Evolutionary conservation across 2,113 vertebrate genomes (phyloP).

Genomic region (Ancistrus triradiatus): DNA sequence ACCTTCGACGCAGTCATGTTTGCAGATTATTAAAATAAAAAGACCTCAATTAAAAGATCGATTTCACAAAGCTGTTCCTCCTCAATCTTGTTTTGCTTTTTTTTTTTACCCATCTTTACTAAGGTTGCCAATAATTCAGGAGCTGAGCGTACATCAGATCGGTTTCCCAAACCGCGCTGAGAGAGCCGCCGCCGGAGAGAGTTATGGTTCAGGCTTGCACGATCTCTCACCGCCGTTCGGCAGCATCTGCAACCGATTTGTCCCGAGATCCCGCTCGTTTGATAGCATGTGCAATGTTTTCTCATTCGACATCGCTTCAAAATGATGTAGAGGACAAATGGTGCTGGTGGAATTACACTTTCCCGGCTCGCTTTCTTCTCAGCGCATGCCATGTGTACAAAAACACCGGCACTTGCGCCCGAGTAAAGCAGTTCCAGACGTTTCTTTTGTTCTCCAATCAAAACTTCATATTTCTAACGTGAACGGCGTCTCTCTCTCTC

Average conservation of each 20-base stretch:
- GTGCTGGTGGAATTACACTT: slow-evolving; percentile 17
- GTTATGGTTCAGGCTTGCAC: slow-evolving; percentile 32
- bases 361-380: slow-evolving; percentile 38
- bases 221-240: slow-evolving; percentile 21
- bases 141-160: no score
- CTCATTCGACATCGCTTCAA: slow-evolving; percentile 46
- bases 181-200: slow-evolving; percentile 35
- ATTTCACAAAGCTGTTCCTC: no score
- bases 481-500: not conserved
- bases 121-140: no score
- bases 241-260: slow-evolving; percentile 59
- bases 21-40: no score
- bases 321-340: slow-evolving; percentile 36
- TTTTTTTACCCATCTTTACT: no score
- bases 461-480: no score
- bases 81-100: no score
- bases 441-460: slow-evolving; percentile 11
- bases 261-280: slow-evolving; percentile 47
- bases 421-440: not conserved
- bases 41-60: no score
- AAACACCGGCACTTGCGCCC: slow-evolving; percentile 3
- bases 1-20: no score
- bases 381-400: slow-evolving; percentile 50
- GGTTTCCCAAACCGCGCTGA: slow-evolving; percentile 23
- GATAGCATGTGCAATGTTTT: slow-evolving; percentile 53